Evolutionary conservation across 1,140 invertebrate genomes (phyloP).

Genomic region (Ceratitis capitata): DNA sequence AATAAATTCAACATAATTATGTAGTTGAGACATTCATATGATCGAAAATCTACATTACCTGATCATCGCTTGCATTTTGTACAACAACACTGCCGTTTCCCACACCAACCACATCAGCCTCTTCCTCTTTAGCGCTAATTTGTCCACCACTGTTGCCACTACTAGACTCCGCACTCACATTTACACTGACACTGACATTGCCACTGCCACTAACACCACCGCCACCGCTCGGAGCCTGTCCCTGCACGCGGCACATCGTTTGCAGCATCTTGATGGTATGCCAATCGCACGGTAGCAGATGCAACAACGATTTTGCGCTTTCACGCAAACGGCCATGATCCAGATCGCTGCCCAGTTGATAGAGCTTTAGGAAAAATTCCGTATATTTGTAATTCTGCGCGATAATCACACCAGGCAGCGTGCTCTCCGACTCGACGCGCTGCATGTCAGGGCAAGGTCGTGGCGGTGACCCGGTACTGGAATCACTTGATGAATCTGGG

Average conservation of each 20-base stretch:
- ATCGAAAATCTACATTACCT: neutral
- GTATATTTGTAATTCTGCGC: constrained; percentile 83
- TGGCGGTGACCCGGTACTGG: constrained; percentile 77
- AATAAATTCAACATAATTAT: neutral
- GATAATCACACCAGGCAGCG: constrained; percentile 87
- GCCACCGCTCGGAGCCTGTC: neutral
- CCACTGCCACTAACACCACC: neutral
- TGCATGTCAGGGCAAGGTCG: constrained; percentile 78
- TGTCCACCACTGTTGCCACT: constrained; percentile 4
- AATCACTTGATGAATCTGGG: constrained; percentile 73
- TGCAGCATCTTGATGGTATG: constrained; percentile 76
- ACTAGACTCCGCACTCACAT: neutral
- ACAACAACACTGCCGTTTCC: neutral
- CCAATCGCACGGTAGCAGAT: constrained; percentile 89
- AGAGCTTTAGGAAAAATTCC: constrained; percentile 90
- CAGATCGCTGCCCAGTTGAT: constrained; percentile 86
- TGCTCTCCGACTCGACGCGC: constrained; percentile 81
- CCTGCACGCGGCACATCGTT: constrained; percentile 66
- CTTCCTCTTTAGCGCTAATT: constrained; percentile 41
- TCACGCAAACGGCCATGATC: constrained; percentile 84
- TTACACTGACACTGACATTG: neutral
- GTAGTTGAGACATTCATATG: neutral
- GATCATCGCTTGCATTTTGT: constrained; percentile 29
- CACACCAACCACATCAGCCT: constrained; percentile 41
- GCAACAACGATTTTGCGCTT: constrained; percentile 85